phyloP scores from a whole-genome alignment of 1,140 invertebrate genomes.

The Octopus bimaculoides region DNA sequence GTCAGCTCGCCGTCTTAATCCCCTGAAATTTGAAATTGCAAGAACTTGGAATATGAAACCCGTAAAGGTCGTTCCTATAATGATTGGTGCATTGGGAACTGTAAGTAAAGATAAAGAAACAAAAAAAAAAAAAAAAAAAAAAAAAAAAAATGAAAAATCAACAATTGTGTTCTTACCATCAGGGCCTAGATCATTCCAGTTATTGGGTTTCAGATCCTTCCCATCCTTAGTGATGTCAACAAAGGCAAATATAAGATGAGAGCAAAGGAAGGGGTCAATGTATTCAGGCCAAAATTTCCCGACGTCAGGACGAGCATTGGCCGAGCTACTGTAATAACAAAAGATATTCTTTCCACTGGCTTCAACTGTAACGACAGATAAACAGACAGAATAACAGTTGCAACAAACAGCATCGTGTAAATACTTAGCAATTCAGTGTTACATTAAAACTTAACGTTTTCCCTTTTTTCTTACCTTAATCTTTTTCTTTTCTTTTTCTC shows the following conservation, averaged over 20 bases:
- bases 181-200: slow-evolving; percentile 57
- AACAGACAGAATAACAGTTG: neutral
- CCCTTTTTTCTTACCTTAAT: too few relatives aligned
- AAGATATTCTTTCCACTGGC: slow-evolving; percentile 29
- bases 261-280: slow-evolving; percentile 72
- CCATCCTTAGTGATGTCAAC: slow-evolving; percentile 64
- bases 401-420: neutral
- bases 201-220: slow-evolving; percentile 27
- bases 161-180: slow-evolving; percentile 35
- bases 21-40: too few relatives aligned
- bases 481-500: too few relatives aligned
- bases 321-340: slow-evolving; percentile 50
- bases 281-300: slow-evolving; percentile 64
- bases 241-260: slow-evolving; percentile 77
- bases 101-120: too few relatives aligned
- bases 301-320: slow-evolving; percentile 33
- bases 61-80: too few relatives aligned
- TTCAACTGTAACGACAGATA: too few relatives aligned
- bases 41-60: too few relatives aligned
- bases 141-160: neutral
- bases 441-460: too few relatives aligned
- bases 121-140: too few relatives aligned
- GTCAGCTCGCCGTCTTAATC: too few relatives aligned
- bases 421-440: too few relatives aligned
- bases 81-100: too few relatives aligned